These are phyloP conservation scores for Anoplopoma fimbria DNA, from an alignment of 2,113 vertebrate genomes.

Conservation along the genomic window DNA sequence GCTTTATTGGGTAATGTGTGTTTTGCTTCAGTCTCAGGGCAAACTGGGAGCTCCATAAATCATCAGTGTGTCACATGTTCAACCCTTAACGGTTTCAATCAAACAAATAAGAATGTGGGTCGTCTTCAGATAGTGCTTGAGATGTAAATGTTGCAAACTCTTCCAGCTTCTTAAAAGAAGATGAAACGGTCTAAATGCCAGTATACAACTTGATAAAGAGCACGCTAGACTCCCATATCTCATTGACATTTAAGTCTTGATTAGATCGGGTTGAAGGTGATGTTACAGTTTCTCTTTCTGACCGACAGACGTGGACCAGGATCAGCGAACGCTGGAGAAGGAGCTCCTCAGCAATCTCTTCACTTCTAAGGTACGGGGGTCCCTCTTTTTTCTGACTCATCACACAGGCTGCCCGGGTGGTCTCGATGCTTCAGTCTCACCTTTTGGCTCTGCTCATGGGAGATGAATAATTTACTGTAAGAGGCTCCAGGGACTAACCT, in stretches of 20 bases:
- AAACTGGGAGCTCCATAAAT: not conserved
- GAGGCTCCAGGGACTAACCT: not conserved
- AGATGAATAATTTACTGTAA: not conserved
- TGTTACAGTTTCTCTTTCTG: not conserved
- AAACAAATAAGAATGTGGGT: not conserved
- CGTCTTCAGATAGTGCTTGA: not conserved
- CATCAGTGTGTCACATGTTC: not conserved
- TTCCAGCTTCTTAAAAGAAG: not conserved
- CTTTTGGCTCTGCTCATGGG: not conserved
- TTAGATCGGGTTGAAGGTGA: conserved; percentile 4
- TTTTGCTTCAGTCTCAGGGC: not conserved
- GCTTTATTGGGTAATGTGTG: not conserved
- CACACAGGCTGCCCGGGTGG: conserved; percentile 19
- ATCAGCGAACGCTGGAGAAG: conserved; percentile 89
- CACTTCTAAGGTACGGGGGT: conserved; percentile 88
- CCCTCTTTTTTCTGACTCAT: not conserved
- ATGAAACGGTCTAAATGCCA: not conserved
- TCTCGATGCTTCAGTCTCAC: conserved; percentile 28
- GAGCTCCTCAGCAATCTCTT: conserved; percentile 92
- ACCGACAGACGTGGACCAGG: conserved; percentile 89
- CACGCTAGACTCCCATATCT: not conserved
- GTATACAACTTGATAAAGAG: not conserved
- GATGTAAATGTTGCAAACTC: not conserved
- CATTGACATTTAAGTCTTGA: not conserved
- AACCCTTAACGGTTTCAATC: not conserved